Evolutionary conservation across 2,113 vertebrate genomes (phyloP).

Genomic region (Colossoma macropomum): DNA sequence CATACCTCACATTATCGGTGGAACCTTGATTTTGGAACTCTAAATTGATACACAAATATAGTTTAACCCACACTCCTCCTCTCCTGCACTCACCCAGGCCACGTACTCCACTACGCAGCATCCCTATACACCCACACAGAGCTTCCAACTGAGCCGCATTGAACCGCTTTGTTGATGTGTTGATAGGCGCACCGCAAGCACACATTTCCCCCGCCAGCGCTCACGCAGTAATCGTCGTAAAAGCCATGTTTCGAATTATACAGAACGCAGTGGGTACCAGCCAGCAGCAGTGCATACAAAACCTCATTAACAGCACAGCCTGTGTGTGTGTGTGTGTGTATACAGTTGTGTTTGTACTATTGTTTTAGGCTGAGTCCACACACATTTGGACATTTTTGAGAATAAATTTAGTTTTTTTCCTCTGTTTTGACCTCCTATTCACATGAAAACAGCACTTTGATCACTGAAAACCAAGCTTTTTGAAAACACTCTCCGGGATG

Average conservation of each 20-base stretch:
- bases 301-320: conserved; percentile 30
- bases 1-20: too few species aligned
- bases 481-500: too few species aligned
- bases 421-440: too few species aligned
- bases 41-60: too few species aligned
- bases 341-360: neutral
- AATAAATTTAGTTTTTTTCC: too few species aligned
- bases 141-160: neutral
- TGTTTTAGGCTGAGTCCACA: too few species aligned
- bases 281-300: neutral
- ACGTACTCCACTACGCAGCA: neutral
- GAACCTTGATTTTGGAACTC: too few species aligned
- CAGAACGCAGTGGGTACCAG: neutral
- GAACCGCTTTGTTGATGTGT: neutral
- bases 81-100: too few species aligned
- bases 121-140: neutral
- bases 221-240: conserved; percentile 21
- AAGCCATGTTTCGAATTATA: conserved; percentile 1
- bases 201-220: neutral
- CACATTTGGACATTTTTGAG: too few species aligned
- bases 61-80: too few species aligned
- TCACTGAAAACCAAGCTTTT: too few species aligned
- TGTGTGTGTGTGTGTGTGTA: conserved; percentile 15
- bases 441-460: too few species aligned
- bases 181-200: neutral